Base-by-base conservation (phyloP, 1,140 invertebrate species). In the Triops longicaudatus region DNA sequence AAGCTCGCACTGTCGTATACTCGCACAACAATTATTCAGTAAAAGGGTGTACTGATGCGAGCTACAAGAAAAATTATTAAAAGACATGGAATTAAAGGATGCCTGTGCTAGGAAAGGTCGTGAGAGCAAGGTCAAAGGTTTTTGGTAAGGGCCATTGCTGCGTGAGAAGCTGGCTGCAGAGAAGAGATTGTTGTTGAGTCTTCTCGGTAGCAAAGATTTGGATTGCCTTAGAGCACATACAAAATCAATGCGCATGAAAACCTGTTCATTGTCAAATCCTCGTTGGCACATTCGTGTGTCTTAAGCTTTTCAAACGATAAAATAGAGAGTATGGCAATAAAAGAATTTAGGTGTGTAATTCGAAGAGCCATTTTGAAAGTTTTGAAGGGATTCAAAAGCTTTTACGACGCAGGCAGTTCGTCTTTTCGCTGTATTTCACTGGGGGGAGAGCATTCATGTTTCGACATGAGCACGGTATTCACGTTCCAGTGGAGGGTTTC, bases 111-210 rank as follows among this genome's bases (percentile, higher is more conserved):
- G 17, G 22, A 22, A 63, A 63, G 50, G 50, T 63, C 50, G 50
- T 63, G 50, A 63, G 50, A 63, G 50, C 50, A n/a, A 63, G 50
- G 50, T 63, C 50, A 63, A 63, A 63, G 50, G 50, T 63, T 63
- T 14, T 63, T 63, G 50, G 50, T 22, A 63, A 63, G 50, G 50
- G 50, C 50, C 50, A 63, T 63, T 63, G 50, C 50, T 63, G 50
- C 50, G 50, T 63, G 50, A 63, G 50, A 63, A 63, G 50, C 50
- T 63, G 14, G 22, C 50, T 63, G 50, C 17, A 63, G 6, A 37
- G 31, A 37, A 37, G 7, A 37, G 31, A 37, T 9, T 9, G 5
- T 63, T 10, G 50, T 63, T 63, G 14, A 14, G n/a, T n/a, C 50
- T 63, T 14, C 22, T 17, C 10, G 22, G 50, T 63, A 63, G n/a